Conservation (phyloP, 2,888 invertebrate species). For the Penaeus monodon region DNA sequence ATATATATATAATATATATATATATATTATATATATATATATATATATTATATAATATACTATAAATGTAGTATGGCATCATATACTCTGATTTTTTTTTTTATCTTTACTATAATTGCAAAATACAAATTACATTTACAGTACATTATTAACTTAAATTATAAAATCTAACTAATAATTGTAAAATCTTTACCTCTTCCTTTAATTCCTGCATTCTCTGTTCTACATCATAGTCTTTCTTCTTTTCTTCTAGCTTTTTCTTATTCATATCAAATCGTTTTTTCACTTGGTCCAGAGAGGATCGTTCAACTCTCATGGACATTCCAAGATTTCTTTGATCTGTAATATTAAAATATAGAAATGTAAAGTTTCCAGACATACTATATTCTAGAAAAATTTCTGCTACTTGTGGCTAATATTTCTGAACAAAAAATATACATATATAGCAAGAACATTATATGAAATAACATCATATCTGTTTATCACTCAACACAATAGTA, state of each 20-base stretch:
- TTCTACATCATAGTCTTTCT: slow-evolving; percentile 94
- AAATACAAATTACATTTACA: background rate
- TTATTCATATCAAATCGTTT: slow-evolving; percentile 93
- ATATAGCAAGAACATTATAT: no score
- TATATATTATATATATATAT: no score
- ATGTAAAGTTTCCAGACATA: background rate
- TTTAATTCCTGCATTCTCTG: slow-evolving; percentile 90
- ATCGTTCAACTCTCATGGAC: slow-evolving; percentile 98
- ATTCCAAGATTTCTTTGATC: slow-evolving; percentile 97
- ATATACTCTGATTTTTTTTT: background rate
- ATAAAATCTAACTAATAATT: background rate
- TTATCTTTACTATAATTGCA: no score
- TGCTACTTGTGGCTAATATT: background rate
- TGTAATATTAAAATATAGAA: slow-evolving; percentile 67
- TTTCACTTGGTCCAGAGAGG: slow-evolving; percentile 92
- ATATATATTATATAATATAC: no score
- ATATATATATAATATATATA: background rate
- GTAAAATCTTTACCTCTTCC: slow-evolving; percentile 79
- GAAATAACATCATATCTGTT: no score
- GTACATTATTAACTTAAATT: slow-evolving; percentile 35
- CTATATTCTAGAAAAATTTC: background rate
- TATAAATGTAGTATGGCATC: background rate
- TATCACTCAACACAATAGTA: no score
- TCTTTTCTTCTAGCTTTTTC: slow-evolving; percentile 93
- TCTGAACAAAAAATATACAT: no score